These are phyloP conservation scores for Spodoptera picta DNA, from an alignment of 2,888 invertebrate genomes.

Conservation along the genomic window DNA sequence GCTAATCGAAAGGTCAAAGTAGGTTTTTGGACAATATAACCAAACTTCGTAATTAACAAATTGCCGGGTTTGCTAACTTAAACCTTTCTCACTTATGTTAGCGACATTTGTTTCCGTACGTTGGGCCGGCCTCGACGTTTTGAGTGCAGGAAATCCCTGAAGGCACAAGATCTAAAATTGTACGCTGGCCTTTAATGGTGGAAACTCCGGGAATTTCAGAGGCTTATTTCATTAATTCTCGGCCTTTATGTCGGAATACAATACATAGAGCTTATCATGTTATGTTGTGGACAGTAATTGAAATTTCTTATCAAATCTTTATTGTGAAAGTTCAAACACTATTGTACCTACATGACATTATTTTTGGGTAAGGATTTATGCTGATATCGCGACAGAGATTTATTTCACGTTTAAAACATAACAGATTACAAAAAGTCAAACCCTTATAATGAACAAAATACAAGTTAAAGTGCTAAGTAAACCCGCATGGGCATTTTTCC, in stretches of 20 bases:
- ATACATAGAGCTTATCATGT: too few species aligned
- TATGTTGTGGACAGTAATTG: too few species aligned
- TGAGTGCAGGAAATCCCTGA: constrained; percentile 42
- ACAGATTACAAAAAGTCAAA: neutral
- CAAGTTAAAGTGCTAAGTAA: constrained; percentile 36
- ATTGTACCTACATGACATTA: too few species aligned
- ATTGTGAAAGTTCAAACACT: too few species aligned
- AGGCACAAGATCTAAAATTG: constrained; percentile 40
- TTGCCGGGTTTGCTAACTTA: constrained; percentile 38
- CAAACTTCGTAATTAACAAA: constrained; percentile 55
- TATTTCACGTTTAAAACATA: neutral
- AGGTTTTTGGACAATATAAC: constrained; percentile 42
- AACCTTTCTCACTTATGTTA: constrained; percentile 38
- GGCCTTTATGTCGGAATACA: too few species aligned
- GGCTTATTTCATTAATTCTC: neutral
- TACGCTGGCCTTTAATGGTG: constrained; percentile 27
- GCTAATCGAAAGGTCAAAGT: constrained; percentile 57
- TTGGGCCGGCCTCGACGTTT: constrained; percentile 29
- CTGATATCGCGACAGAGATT: neutral
- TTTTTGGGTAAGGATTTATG: too few species aligned
- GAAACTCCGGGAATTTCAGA: constrained; percentile 2
- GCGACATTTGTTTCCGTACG: constrained; percentile 37
- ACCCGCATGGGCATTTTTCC: constrained; percentile 43
- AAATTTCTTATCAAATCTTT: too few species aligned
- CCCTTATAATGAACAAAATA: constrained; percentile 25